Evolutionary conservation across 2,113 vertebrate genomes (phyloP).

Genomic region (Castor canadensis): DNA sequence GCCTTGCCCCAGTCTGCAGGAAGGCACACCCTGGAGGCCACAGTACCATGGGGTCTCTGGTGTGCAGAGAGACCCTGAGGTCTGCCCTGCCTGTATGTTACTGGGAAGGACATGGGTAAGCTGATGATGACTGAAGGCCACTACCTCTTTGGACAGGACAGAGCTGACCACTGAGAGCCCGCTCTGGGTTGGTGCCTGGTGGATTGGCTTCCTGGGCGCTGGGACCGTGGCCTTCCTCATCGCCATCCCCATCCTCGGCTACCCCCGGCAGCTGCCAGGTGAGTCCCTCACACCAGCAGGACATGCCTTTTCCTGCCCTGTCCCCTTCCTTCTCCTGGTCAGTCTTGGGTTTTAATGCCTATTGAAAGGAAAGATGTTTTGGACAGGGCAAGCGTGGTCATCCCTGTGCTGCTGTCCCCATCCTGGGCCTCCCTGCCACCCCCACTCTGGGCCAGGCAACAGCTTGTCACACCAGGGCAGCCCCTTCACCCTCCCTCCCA

Average conservation of each 20-base stretch:
- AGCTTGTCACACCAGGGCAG: rapidly evolving
- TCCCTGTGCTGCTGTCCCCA: rapidly evolving
- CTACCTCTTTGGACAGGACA: constrained; percentile 75
- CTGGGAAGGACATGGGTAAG: rapidly evolving
- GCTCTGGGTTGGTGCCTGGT: constrained; percentile 97
- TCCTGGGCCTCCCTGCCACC: rapidly evolving
- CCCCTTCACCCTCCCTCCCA: rapidly evolving
- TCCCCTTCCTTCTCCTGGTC: not conserved
- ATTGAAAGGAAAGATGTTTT: too few relatives aligned
- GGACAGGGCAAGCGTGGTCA: not conserved
- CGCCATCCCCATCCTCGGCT: constrained; percentile 93
- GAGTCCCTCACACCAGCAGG: not conserved
- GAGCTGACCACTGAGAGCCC: constrained; percentile 91
- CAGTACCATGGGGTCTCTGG: not conserved
- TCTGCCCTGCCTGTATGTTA: rapidly evolving
- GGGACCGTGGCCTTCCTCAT: constrained; percentile 89
- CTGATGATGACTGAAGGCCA: rapidly evolving
- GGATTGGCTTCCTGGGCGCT: constrained; percentile 93
- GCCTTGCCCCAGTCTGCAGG: not conserved
- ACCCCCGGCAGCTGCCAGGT: constrained; percentile 95
- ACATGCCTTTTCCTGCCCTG: rapidly evolving
- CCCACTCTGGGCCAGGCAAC: rapidly evolving
- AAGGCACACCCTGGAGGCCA: too few relatives aligned
- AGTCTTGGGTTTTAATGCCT: not conserved
- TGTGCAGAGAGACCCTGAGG: not conserved